Evolutionary conservation across 2,113 vertebrate species (phyloP), one percentile per base, ranked within the genome.

Genomic region (Lethenteron camtschaticum): DNA sequence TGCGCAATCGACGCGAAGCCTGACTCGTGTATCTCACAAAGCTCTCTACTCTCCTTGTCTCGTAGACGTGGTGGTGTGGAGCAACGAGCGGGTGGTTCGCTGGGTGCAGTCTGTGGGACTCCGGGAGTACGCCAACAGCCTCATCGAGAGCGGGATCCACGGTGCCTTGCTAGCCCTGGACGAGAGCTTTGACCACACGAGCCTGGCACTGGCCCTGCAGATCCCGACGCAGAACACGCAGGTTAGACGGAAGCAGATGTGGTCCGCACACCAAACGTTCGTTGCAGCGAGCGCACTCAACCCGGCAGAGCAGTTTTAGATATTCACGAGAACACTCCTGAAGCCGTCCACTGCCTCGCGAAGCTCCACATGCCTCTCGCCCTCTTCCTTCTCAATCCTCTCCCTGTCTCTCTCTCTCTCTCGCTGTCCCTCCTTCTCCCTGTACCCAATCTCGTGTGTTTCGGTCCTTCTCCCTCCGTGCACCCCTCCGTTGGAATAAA

Each of bases 181-280:
- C 57, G 89, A 95, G 77, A 99, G 96, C 81, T 99, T 96, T 74
- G 90, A 99, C 82, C 95, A 94, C 78, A 90, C 83, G 83, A 99
- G 94, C 80, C 80, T 99, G 79, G 91, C 91, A 57, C 82, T 99
- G 74, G 80, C 96, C 72, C 83, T 99, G 75, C 94, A 99, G 81
- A 99, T 99, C 76, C 94, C 94, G 76, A 99, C 79, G 72, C 94
- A 99, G 79, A 96, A 88, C 78, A 97, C 91, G 9, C 91, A 95
- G 88, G 91, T 94, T 79, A 80, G 80, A 58, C 10, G 11, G 56
- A 56, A 18, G 9, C 68, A 12, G 24, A 18, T 24, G 5, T 56
- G 18, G 10, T 41, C 10, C 11, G 56, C 6, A 9, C n/a, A n/a
- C 12, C 11, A 5, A 41, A 41, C 41, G 41, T 41, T 41, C 41